phyloP scores from a whole-genome alignment of 2,888 invertebrate species.

The Perizoma flavofasciatum region DNA sequence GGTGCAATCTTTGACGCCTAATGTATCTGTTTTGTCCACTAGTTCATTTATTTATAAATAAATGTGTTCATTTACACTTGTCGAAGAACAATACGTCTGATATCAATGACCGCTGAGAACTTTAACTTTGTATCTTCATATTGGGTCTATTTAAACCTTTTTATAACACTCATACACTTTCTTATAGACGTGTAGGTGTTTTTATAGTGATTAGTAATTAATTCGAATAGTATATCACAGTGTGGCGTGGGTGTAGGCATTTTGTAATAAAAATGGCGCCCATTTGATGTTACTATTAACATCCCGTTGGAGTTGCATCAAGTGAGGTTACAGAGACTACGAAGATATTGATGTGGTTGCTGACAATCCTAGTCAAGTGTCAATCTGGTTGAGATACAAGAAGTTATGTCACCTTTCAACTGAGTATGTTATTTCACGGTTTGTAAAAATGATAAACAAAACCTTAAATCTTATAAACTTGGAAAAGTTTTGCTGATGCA shows the following conservation, averaged over 20 bases:
- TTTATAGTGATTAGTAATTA: conserved; percentile 63
- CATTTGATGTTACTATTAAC: conserved; percentile 63
- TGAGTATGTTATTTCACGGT: too few relatives aligned
- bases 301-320: conserved; percentile 61
- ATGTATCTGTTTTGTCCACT: conserved; percentile 49
- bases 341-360: conserved; percentile 33
- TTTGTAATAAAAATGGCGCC: conserved; percentile 74
- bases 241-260: conserved; percentile 61
- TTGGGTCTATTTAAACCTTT: conserved; percentile 26
- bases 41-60: conserved; percentile 44
- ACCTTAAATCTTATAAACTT: too few relatives aligned
- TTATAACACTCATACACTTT: conserved; percentile 41
- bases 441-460: too few relatives aligned
- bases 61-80: conserved; percentile 49
- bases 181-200: conserved; percentile 52
- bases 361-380: neutral
- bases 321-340: conserved; percentile 52
- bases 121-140: conserved; percentile 44
- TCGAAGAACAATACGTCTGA: conserved; percentile 41
- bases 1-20: conserved; percentile 1
- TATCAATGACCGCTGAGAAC: conserved; percentile 46
- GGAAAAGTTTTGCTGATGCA: too few relatives aligned
- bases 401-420: too few relatives aligned
- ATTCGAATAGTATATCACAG: conserved; percentile 63
- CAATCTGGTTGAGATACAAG: too few relatives aligned